Base-by-base conservation (phyloP, 1,140 invertebrate genomes). In the Centruroides vittatus region DNA sequence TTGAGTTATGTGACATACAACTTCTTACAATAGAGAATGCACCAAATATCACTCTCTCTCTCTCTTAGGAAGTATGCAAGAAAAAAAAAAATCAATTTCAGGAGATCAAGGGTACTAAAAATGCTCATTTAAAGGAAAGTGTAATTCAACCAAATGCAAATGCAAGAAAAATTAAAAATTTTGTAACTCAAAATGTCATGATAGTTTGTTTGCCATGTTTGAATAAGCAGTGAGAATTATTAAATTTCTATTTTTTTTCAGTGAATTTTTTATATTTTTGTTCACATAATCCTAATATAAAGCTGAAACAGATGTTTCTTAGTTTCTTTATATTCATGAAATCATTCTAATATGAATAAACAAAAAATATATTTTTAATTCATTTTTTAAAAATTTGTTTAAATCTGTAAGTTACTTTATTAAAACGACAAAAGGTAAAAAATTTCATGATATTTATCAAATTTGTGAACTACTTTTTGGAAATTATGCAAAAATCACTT, bases 191-290 rank as follows among this genome's bases (percentile, higher is more conserved):
- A 47, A 57, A 57, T 57, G 9, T 47, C 56, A 57, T 3, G 41
- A 47, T 57, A 57, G 56, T 57, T 57, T 47, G 56, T 57, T 57
- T 47, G 41, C 2, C 47, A 12, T 57, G 56, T 47, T 57, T 57
- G 41, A 47, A 57, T 57, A 57, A 57, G 41, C 41, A 41, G 41
- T 41, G 8, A 41, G 35, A 41, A 35, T 35, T 47, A 57, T 36
- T 57, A 11, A 8, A 36, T 0, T 13, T 57, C 34, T 13, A 13
- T 41, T 47, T 47, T 57, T 57, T 46, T 47, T 34, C 12, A 51
- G 5, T 3, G 3, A 51, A 13, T 51, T 3, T 51, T 51, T 5
- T 6, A 51, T 51, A 51, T 51, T 51, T 51, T 51, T 10, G 10
- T 51, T 8, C 50, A 51, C 50, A 51, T 51, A 51, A 51, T 51